A percentile compares a stretch with the other conserved stretches of the same genome.
These are phyloP conservation scores for Salvator merianae DNA, from an alignment of 2,113 vertebrate species.

Conservation along the genomic window DNA sequence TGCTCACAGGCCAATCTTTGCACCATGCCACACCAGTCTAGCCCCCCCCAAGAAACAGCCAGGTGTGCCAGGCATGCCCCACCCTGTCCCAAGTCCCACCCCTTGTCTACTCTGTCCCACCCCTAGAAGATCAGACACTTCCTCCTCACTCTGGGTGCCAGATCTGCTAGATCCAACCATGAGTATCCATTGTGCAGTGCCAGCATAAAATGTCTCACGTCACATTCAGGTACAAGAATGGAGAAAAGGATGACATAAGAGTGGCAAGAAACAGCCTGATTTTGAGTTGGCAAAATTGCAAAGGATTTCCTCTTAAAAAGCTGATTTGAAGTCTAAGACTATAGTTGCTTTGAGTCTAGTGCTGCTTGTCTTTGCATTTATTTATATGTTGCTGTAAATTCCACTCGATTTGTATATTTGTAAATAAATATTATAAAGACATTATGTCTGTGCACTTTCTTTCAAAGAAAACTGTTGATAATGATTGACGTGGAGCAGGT, in stretches of 20 bases:
- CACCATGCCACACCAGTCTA: too few relatives aligned
- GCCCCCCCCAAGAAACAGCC: too few relatives aligned
- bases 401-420: neutral
- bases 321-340: neutral
- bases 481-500: neutral
- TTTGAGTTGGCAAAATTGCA: neutral
- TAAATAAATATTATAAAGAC: slow-evolving; percentile 14
- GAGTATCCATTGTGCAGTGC: neutral
- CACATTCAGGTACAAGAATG: neutral
- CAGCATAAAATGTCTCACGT: neutral
- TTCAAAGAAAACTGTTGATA: neutral
- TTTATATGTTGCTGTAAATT: neutral
- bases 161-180: neutral
- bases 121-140: too few relatives aligned
- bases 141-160: too few relatives aligned
- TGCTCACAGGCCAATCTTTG: too few relatives aligned
- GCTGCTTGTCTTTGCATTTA: neutral
- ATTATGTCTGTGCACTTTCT: neutral
- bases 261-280: neutral
- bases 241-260: neutral
- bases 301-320: neutral
- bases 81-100: too few relatives aligned
- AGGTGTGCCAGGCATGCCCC: too few relatives aligned
- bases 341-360: neutral
- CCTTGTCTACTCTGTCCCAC: too few relatives aligned